Percentiles rank a stretch among this genome's conserved stretches.
These are phyloP conservation scores for Dolichallabes microphthalmus DNA, from an alignment of 2,113 vertebrate genomes.

Conservation along the genomic window DNA sequence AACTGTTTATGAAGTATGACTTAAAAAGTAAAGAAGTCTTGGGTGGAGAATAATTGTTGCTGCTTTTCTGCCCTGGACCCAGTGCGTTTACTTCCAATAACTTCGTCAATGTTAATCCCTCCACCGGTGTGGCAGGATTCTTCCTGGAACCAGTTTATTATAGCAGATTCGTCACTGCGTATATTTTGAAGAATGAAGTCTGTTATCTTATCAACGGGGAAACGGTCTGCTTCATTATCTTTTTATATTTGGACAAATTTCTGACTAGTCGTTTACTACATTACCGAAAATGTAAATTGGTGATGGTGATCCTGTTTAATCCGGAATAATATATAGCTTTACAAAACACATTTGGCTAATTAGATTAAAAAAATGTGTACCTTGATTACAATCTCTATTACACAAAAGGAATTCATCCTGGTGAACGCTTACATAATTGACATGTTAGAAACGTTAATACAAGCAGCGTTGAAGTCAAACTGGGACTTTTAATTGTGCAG, in stretches of 20 bases:
- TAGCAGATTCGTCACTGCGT: background rate
- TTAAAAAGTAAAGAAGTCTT: background rate
- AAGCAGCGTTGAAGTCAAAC: background rate
- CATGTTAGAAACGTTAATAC: background rate
- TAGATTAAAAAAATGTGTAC: background rate
- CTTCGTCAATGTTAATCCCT: background rate
- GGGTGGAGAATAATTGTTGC: background rate
- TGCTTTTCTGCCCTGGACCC: conserved; percentile 8
- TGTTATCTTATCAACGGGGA: background rate
- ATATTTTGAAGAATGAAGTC: background rate
- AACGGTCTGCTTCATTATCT: background rate
- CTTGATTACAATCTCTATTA: background rate
- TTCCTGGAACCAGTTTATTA: background rate
- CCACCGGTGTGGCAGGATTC: background rate
- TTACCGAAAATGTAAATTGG: conserved; percentile 1
- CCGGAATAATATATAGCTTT: background rate
- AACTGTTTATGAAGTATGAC: background rate
- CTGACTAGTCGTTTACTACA: background rate
- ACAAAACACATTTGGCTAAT: background rate
- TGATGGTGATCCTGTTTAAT: background rate
- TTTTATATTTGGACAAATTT: background rate
- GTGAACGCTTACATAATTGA: background rate
- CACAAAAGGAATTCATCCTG: background rate
- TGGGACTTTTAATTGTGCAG: no score
- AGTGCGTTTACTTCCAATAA: background rate